These are phyloP conservation scores for Paradisaea rubra DNA, from an alignment of 2,113 vertebrate species.

Conservation along the genomic window DNA sequence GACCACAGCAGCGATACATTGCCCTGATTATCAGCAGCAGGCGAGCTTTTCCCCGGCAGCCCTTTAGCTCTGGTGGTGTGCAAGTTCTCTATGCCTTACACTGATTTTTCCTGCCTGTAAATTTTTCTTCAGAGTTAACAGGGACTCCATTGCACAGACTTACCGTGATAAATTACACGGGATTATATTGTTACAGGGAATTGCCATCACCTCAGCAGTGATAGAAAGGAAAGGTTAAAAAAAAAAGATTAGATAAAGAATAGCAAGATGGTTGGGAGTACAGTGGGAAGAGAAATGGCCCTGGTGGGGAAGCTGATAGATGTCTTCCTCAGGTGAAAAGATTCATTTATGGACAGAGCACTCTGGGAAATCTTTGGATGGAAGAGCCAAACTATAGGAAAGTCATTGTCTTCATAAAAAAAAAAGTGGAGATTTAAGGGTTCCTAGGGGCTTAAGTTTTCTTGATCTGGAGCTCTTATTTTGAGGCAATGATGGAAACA, in stretches of 20 bases:
- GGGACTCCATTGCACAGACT: neutral
- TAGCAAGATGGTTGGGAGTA: neutral
- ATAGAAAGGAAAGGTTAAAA: neutral
- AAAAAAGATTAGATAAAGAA: neutral
- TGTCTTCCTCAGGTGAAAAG: constrained; percentile 17
- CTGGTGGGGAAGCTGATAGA: neutral
- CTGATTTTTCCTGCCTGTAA: neutral
- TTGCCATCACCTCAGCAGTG: constrained; percentile 27
- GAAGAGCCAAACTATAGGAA: neutral
- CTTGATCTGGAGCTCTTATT: neutral
- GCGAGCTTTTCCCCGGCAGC: neutral
- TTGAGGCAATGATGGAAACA: neutral
- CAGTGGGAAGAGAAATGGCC: neutral
- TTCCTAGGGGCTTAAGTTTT: neutral
- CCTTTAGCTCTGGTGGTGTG: neutral
- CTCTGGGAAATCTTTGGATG: neutral
- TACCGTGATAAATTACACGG: neutral
- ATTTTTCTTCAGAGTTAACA: neutral
- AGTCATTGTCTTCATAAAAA: neutral
- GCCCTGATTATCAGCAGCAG: constrained; percentile 32
- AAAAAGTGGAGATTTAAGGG: neutral
- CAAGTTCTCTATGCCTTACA: neutral
- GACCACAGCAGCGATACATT: constrained; percentile 8
- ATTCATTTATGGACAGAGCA: neutral
- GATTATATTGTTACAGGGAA: constrained; percentile 51